Conservation (phyloP, 2,797 vertebrate species). For the Enteromius thamalakanensis region DNA sequence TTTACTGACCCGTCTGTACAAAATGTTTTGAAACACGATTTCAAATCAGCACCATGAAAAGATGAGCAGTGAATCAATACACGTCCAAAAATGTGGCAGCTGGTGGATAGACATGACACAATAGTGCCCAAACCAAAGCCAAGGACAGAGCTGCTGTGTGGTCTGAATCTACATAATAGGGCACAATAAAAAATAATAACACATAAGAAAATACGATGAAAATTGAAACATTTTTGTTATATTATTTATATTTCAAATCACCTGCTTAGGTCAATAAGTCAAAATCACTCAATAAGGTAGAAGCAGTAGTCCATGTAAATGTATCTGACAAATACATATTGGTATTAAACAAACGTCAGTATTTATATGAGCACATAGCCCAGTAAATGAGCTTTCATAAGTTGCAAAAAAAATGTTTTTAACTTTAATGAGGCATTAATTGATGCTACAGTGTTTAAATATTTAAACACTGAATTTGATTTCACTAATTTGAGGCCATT, state of each 20-base stretch:
- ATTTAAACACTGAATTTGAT: neutral
- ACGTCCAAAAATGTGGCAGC: constrained; percentile 30
- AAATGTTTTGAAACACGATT: constrained; percentile 39
- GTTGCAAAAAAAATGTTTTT: neutral
- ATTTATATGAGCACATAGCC: neutral
- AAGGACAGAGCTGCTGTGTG: constrained; percentile 15
- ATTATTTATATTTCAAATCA: neutral
- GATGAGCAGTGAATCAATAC: constrained; percentile 34
- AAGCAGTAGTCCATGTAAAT: neutral
- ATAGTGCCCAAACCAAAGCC: constrained; percentile 23
- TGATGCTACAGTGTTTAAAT: neutral
- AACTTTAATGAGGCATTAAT: neutral
- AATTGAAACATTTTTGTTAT: neutral
- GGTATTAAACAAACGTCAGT: neutral
- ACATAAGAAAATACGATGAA: neutral
- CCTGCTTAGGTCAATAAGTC: neutral
- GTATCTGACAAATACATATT: neutral
- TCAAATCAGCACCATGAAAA: constrained; percentile 27
- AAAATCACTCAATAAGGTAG: neutral
- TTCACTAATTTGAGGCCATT: neutral
- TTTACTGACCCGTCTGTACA: constrained; percentile 12
- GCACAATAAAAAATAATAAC: constrained; percentile 4
- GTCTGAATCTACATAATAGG: constrained; percentile 24
- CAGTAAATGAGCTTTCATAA: neutral
- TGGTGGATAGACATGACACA: constrained; percentile 19